Percentiles rank a stretch among this genome's conserved stretches.
These are phyloP conservation scores for Schlechtendalia chinensis DNA, from an alignment of 1,140 invertebrate genomes.

Conservation along the genomic window DNA sequence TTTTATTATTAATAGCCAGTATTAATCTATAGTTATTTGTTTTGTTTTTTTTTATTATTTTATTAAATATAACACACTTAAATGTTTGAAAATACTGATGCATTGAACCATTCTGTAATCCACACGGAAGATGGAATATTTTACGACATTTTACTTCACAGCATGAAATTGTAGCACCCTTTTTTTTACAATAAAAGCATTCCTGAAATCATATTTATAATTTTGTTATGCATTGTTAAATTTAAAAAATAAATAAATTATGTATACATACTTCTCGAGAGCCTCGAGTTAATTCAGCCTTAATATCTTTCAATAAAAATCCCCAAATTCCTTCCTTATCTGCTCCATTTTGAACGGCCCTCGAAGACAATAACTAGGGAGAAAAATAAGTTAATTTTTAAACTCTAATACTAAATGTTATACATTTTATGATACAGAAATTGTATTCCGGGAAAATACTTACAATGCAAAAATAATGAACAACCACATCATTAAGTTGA, in stretches of 20 bases:
- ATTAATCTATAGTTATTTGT: too few relatives aligned
- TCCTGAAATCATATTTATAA: constrained; percentile 55
- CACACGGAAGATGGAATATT: constrained; percentile 67
- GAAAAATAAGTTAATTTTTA: constrained; percentile 42
- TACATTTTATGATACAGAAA: too few relatives aligned
- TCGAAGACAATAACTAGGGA: constrained; percentile 65
- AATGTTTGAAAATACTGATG: constrained; percentile 66
- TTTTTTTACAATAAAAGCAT: constrained; percentile 63
- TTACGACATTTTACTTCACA: constrained; percentile 60
- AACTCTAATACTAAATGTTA: too few relatives aligned
- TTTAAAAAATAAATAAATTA: background rate
- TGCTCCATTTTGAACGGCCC: constrained; percentile 63
- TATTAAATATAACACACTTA: constrained; percentile 59
- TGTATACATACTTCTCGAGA: constrained; percentile 59
- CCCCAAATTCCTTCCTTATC: constrained; percentile 65
- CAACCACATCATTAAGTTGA: constrained; percentile 57
- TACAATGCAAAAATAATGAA: constrained; percentile 63
- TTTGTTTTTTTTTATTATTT: too few relatives aligned
- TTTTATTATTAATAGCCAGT: too few relatives aligned
- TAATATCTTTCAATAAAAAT: constrained; percentile 64
- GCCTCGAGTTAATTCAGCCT: constrained; percentile 62
- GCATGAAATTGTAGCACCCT: constrained; percentile 67
- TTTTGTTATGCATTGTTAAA: too few relatives aligned
- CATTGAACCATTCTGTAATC: constrained; percentile 60
- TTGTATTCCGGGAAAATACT: constrained; percentile 43